Percentiles rank a stretch among this genome's conserved stretches.
Evolutionary conservation across 2,113 vertebrate species (phyloP).

Genomic region (Fukomys damarensis): DNA sequence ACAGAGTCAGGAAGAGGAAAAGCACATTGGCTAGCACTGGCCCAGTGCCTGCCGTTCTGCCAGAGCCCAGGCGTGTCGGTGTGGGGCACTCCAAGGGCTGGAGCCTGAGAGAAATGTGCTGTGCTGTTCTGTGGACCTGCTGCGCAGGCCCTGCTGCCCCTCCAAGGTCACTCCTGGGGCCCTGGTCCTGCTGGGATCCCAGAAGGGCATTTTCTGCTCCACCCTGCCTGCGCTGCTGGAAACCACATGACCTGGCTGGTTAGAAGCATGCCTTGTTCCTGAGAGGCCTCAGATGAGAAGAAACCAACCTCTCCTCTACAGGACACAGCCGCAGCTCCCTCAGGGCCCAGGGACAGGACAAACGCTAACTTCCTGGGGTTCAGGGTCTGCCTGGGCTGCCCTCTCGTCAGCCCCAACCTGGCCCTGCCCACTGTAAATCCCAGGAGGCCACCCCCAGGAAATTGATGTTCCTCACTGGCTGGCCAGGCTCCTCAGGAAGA

Average conservation of each 20-base stretch:
- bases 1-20: neutral
- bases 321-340: too few relatives aligned
- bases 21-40: rapidly evolving
- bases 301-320: neutral
- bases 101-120: neutral
- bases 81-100: neutral
- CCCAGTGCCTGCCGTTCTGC: neutral
- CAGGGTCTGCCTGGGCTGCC: rapidly evolving
- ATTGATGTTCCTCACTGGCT: rapidly evolving
- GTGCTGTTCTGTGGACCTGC: neutral
- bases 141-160: neutral
- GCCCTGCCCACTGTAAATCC: neutral
- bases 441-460: neutral
- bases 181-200: neutral
- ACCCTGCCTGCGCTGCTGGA: rapidly evolving
- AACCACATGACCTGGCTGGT: too few relatives aligned
- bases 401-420: neutral
- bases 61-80: rapidly evolving
- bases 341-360: neutral
- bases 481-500: neutral
- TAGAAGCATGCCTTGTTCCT: rapidly evolving
- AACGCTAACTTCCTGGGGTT: neutral
- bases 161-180: neutral
- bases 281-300: too few relatives aligned
- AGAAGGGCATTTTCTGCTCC: too few relatives aligned